phyloP scores from a whole-genome alignment of 2,797 vertebrate species.

The Pangasius krempfi region DNA sequence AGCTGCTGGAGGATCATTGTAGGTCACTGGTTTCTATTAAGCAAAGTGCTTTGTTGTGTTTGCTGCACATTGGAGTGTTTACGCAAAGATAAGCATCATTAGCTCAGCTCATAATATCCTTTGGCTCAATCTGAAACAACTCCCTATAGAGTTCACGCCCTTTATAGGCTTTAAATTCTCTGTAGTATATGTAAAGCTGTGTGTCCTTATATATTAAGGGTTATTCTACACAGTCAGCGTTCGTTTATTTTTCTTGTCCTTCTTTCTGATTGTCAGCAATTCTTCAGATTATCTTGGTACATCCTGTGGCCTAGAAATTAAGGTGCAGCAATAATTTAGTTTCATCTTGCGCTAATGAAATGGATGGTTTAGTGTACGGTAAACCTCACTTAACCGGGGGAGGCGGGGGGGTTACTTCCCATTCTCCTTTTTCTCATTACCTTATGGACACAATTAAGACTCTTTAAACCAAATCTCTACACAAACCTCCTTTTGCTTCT shows the following conservation, averaged over 20 bases:
- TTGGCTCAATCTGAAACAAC: neutral
- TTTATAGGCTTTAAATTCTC: neutral
- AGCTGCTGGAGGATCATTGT: neutral
- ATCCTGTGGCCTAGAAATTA: too few relatives aligned
- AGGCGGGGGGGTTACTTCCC: neutral
- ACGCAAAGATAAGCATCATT: conserved; percentile 12
- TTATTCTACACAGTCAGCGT: neutral
- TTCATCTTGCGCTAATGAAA: neutral
- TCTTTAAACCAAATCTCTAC: neutral
- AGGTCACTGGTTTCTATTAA: conserved; percentile 17
- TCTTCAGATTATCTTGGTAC: neutral
- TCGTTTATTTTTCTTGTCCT: neutral
- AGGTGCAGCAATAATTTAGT: neutral
- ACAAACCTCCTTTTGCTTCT: neutral
- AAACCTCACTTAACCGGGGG: neutral
- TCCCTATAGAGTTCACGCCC: neutral
- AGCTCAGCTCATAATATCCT: conserved; percentile 7
- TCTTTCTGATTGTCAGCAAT: neutral
- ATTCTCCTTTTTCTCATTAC: neutral
- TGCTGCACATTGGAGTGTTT: conserved; percentile 6
- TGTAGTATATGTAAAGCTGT: neutral
- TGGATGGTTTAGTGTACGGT: neutral
- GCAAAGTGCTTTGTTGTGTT: neutral
- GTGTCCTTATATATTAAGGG: neutral
- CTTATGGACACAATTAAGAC: neutral